Evolutionary conservation across 2,113 vertebrate genomes (phyloP).

Genomic region (Nanorana parkeri): DNA sequence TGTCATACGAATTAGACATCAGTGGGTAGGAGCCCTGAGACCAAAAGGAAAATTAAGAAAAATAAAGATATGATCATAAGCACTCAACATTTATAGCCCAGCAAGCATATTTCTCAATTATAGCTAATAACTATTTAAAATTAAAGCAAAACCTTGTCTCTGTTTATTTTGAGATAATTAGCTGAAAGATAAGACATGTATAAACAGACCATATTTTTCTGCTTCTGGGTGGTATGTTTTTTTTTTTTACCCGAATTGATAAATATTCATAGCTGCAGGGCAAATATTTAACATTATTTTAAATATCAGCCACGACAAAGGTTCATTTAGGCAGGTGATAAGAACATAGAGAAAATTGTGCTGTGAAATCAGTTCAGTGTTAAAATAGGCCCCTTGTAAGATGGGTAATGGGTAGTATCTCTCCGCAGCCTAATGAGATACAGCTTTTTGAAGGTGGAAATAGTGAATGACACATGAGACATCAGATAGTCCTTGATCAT

Average conservation of each 20-base stretch:
- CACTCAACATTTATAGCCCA: too few species aligned
- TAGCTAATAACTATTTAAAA: too few species aligned
- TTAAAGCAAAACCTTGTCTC: too few species aligned
- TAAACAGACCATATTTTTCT: background rate
- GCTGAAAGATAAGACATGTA: too few species aligned
- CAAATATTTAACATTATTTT: background rate
- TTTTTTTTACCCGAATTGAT: background rate
- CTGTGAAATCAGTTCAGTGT: slow-evolving; percentile 17
- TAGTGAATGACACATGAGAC: slow-evolving; percentile 46
- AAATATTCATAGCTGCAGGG: background rate
- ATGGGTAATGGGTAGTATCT: slow-evolving; percentile 5
- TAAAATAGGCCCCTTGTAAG: background rate
- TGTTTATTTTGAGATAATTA: too few species aligned
- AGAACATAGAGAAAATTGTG: background rate
- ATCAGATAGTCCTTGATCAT: slow-evolving; percentile 53
- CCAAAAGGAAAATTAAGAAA: too few species aligned
- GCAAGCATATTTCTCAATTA: too few species aligned
- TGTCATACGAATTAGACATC: too few species aligned
- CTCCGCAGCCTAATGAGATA: slow-evolving; percentile 29
- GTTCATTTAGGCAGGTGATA: slow-evolving; percentile 4
- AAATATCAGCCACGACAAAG: background rate
- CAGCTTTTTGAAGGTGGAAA: slow-evolving; percentile 40
- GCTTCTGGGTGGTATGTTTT: background rate
- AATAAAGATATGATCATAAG: too few species aligned
- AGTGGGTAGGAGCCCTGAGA: too few species aligned